These are phyloP conservation scores for Ctenomys sociabilis DNA, from an alignment of 2,113 vertebrate genomes.

Conservation along the genomic window DNA sequence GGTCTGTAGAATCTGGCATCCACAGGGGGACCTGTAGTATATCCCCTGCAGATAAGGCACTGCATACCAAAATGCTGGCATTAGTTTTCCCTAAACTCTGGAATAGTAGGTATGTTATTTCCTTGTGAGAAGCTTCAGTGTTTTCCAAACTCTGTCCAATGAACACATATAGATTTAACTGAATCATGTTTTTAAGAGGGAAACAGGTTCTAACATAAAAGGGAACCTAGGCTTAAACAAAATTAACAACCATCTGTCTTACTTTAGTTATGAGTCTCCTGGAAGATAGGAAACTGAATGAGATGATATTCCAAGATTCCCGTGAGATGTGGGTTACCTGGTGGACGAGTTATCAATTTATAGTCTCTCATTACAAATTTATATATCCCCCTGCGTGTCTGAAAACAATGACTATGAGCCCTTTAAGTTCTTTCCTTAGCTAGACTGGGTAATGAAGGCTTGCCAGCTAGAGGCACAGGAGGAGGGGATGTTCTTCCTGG, in stretches of 20 bases:
- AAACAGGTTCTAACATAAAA: constrained; percentile 31
- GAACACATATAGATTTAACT: constrained; percentile 16
- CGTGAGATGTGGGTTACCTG: constrained; percentile 34
- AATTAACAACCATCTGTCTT: constrained; percentile 34
- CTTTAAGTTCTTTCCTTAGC: constrained; percentile 38
- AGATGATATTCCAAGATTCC: background rate
- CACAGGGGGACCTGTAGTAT: background rate
- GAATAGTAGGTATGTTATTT: constrained; percentile 1
- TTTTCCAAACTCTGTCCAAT: constrained; percentile 1
- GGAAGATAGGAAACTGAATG: constrained; percentile 6
- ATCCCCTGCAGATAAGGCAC: background rate
- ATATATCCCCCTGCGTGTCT: background rate
- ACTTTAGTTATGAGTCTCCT: constrained; percentile 22
- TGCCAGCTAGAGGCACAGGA: background rate
- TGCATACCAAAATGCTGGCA: background rate
- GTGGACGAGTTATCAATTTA: background rate
- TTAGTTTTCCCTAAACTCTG: constrained; percentile 15
- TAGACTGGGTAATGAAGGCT: background rate
- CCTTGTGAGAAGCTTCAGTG: constrained; percentile 7
- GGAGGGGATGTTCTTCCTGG: background rate
- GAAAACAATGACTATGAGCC: constrained; percentile 43
- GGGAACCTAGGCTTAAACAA: constrained; percentile 9
- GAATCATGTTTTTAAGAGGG: background rate
- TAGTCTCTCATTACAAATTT: constrained; percentile 28
- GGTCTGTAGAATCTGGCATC: background rate